A percentile compares a stretch with the other conserved stretches of the same genome.
Conservation (phyloP, 2,888 invertebrate species). For the Chloroclysta siterata region DNA sequence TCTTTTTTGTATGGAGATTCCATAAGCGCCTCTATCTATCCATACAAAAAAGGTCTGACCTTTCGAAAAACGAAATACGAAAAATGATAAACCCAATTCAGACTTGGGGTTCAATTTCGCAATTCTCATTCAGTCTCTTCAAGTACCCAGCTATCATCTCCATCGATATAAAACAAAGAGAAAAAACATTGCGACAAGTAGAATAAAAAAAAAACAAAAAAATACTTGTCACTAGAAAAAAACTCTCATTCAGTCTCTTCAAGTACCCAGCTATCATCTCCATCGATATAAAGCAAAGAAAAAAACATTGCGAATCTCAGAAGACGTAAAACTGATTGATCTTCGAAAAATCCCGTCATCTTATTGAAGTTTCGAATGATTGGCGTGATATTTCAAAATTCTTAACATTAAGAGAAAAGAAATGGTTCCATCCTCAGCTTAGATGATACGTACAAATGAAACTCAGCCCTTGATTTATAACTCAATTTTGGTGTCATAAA, state of each 20-base stretch:
- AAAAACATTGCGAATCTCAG: conserved; percentile 22
- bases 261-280: neutral
- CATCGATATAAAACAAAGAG: no score
- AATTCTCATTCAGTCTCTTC: no score
- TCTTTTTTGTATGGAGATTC: no score
- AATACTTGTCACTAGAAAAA: no score
- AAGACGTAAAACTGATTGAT: conserved; percentile 39
- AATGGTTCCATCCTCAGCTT: conserved; percentile 67
- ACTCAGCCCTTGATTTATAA: conserved; percentile 73
- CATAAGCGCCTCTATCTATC: no score
- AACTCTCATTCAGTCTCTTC: neutral
- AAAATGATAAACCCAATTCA: no score
- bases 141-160: no score
- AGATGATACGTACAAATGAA: conserved; percentile 75
- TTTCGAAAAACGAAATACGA: no score
- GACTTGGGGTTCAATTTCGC: no score
- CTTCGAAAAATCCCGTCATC: conserved; percentile 35
- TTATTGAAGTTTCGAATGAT: conserved; percentile 43
- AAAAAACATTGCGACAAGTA: no score
- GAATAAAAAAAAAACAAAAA: no score
- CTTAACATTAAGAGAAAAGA: conserved; percentile 50
- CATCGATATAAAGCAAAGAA: conserved; percentile 10
- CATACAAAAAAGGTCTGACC: no score
- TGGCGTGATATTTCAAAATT: conserved; percentile 48
- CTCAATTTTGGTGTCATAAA: conserved; percentile 77